phyloP scores from a whole-genome alignment of 2,888 invertebrate species.

The Phragmatobia fuliginosa region DNA sequence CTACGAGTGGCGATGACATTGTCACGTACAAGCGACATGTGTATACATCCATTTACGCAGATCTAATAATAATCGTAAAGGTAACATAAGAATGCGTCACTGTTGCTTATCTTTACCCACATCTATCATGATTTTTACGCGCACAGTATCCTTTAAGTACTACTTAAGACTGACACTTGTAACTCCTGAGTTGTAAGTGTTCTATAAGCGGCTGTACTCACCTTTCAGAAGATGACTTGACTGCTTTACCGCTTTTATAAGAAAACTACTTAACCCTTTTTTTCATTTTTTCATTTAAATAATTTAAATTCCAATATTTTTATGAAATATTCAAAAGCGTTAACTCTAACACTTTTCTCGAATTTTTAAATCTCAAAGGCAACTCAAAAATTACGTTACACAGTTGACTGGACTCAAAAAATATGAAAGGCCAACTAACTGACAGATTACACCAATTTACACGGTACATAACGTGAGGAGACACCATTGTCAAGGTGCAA shows the following conservation, averaged over 20 bases:
- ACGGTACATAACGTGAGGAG: constrained; percentile 70
- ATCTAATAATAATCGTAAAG: constrained; percentile 55
- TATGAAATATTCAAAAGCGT: neutral
- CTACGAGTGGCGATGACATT: constrained; percentile 63
- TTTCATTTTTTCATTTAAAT: neutral
- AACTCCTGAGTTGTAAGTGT: neutral
- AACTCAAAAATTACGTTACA: constrained; percentile 22
- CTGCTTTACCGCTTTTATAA: neutral
- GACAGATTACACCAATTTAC: constrained; percentile 70
- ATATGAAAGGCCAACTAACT: constrained; percentile 59
- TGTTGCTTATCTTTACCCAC: constrained; percentile 34
- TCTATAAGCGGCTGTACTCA: neutral
- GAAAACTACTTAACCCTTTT: neutral
- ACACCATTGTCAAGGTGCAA: constrained; percentile 65
- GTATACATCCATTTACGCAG: constrained; percentile 55
- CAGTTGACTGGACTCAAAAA: constrained; percentile 53
- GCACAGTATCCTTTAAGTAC: neutral
- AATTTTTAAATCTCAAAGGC: neutral
- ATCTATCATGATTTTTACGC: constrained; percentile 3
- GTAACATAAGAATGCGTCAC: constrained; percentile 50
- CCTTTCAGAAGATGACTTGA: neutral
- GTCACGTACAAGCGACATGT: constrained; percentile 66
- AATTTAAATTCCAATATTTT: neutral
- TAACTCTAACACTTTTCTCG: neutral
- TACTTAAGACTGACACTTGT: neutral